Base-by-base conservation (phyloP, 2,113 vertebrate species). In the Heloderma charlesbogerti region DNA sequence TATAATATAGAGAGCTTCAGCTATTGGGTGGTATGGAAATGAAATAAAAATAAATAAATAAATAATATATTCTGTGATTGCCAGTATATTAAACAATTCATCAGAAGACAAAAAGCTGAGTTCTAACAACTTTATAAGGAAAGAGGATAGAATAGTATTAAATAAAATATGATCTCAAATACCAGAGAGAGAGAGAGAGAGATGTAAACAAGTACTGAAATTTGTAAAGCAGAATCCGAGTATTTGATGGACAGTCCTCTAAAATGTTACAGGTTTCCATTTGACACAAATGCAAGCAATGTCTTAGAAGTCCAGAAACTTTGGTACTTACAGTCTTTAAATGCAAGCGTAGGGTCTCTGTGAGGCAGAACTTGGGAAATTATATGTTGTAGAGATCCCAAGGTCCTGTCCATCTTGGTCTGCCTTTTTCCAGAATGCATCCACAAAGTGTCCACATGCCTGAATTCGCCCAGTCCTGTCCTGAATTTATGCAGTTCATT, bases 251-350 rank as follows among this genome's bases (percentile, higher is more conserved):
- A 37, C 57, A 37, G 29, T 54, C 0, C 72, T 12, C 34, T 40
- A 31, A 51, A 51, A 2, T 43, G 82, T 87, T 94, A 90, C 86
- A 72, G 60, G 88, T 88, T 92, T 86, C 88, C 95, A 94, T 92
- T 88, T 86, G 88, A 95, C 91, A 85, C 90, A 92, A 93, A 84
- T 88, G 91, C n/a, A 57, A 81, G 37, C 71, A 89, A 91, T 90
- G 90, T 90, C 86, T 91, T 31, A 92, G 88, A 87, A 94, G 88
- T 75, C 15, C 63, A 86, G 88, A 82, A 91, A 72, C 66, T 67
- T 90, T 69, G 91, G 82, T 98, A 98, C 98, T 99, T 97, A 98
- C 97, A 95, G 95, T 98, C 98, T 96, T 97, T 98, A 91, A 97
- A 97, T 84, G 96, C 95, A 34, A 96, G 90, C 83, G 96, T 94